Conservation (phyloP, 2,797 vertebrate genomes). For the Muraenolepis orangiensis region DNA sequence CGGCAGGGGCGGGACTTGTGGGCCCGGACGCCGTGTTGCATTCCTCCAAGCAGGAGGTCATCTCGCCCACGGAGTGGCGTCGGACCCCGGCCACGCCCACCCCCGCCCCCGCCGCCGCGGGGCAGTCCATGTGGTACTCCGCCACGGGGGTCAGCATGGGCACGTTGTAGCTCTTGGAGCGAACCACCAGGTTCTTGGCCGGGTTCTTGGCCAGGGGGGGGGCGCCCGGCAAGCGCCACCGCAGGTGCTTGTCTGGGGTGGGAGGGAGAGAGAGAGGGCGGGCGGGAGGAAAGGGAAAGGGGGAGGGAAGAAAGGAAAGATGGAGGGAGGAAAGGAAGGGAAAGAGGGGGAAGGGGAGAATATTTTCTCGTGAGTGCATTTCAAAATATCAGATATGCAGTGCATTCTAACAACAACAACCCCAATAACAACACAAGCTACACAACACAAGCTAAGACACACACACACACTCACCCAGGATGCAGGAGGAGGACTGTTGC, state of each 20-base stretch:
- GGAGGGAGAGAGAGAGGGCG: not conserved
- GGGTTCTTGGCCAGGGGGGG: conserved; percentile 78
- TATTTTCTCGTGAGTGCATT: no score
- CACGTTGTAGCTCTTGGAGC: conserved; percentile 94
- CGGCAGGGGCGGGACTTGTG: not conserved
- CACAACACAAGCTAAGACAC: not conserved
- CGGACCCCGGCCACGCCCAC: conserved; percentile 63
- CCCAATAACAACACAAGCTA: no score
- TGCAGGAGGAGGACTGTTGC: conserved; percentile 79
- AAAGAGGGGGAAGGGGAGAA: not conserved
- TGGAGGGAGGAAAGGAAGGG: no score
- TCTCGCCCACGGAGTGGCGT: conserved; percentile 89
- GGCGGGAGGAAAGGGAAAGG: not conserved
- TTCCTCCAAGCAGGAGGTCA: conserved; percentile 86
- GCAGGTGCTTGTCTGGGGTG: conserved; percentile 81
- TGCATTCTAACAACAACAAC: not conserved
- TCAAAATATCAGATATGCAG: no score
- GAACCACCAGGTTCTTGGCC: conserved; percentile 86
- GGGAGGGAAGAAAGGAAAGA: no score
- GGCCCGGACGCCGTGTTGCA: conserved; percentile 56
- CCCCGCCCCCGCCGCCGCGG: conserved; percentile 3
- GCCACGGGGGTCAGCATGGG: conserved; percentile 88
- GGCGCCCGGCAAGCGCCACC: conserved; percentile 68
- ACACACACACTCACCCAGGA: conserved; percentile 77
- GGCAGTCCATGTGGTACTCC: conserved; percentile 74